Percentiles rank a stretch among this genome's conserved stretches.
Conservation (phyloP, 2,888 invertebrate genomes). For the Leucophora obtusa region DNA sequence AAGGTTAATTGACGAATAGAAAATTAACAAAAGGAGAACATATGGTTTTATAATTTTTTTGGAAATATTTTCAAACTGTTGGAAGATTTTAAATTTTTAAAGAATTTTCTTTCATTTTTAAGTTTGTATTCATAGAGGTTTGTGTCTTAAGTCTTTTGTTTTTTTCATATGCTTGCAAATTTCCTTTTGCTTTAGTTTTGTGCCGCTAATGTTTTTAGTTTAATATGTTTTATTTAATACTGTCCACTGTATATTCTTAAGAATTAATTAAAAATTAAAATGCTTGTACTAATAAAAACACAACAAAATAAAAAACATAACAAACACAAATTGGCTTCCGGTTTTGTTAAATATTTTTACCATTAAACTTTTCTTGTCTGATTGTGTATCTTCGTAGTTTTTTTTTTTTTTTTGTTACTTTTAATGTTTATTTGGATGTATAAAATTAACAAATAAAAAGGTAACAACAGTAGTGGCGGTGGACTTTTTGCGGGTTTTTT, state of each 20-base stretch:
- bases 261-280: conserved; percentile 42
- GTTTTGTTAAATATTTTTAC: conserved; percentile 36
- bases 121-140: neutral
- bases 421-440: neutral
- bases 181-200: neutral
- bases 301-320: neutral
- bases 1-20: neutral
- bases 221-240: neutral
- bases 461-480: conserved; percentile 15
- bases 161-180: neutral
- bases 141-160: conserved; percentile 16
- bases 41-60: neutral
- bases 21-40: neutral
- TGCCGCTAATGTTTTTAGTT: neutral
- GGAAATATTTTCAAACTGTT: neutral
- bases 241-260: conserved; percentile 24
- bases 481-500: conserved; percentile 26
- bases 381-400: conserved; percentile 21
- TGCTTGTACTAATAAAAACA: conserved; percentile 38
- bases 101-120: too few relatives aligned
- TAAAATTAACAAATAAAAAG: neutral
- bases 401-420: too few relatives aligned
- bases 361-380: conserved; percentile 10
- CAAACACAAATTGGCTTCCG: conserved; percentile 58
- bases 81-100: neutral